Conservation (phyloP, 2,888 invertebrate species). For the Nasonovia ribisnigri region DNA sequence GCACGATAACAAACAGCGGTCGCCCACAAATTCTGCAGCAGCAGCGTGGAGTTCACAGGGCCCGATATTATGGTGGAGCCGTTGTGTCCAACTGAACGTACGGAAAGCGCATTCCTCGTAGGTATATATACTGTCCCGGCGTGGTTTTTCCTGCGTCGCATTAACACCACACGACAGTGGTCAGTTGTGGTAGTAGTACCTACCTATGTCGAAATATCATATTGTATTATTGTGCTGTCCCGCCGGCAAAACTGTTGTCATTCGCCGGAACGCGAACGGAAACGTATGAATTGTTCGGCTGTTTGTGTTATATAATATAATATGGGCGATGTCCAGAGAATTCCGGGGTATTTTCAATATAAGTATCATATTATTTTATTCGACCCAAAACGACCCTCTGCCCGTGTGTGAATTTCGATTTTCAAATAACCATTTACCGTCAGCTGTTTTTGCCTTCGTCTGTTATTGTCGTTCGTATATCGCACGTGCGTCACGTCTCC, state of each 20-base stretch:
- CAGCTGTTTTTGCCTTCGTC: not conserved
- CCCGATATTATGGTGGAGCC: no score
- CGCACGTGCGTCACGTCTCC: not conserved
- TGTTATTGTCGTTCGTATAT: not conserved
- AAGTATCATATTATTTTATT: not conserved
- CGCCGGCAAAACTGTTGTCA: not conserved
- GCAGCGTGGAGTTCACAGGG: not conserved
- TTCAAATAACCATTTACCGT: not conserved
- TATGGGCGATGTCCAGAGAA: not conserved
- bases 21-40: not conserved
- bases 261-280: not conserved
- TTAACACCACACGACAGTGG: not conserved
- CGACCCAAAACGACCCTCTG: not conserved
- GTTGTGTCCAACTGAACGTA: not conserved
- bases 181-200: no score
- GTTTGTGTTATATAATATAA: not conserved
- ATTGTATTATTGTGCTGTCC: no score
- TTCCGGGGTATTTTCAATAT: not conserved
- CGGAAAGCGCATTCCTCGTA: not conserved
- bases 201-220: not conserved
- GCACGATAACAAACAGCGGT: not conserved
- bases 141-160: not conserved
- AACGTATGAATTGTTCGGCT: not conserved
- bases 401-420: not conserved
- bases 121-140: not conserved